Evolutionary conservation across 2,797 vertebrate genomes (phyloP).

Genomic region (Darevskia nairensis): DNA sequence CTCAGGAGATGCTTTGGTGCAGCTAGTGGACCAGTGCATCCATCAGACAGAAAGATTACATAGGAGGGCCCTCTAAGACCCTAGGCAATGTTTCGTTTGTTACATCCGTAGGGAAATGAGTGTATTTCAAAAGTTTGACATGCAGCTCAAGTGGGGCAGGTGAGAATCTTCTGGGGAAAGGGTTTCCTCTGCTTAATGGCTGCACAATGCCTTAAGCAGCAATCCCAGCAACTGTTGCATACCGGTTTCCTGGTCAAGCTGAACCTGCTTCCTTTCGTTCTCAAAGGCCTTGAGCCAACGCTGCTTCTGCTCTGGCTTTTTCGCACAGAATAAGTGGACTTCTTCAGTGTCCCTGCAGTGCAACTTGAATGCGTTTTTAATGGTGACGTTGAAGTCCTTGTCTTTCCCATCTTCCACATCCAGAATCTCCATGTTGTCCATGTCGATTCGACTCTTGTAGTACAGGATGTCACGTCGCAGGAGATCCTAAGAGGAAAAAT

Average conservation of each 20-base stretch:
- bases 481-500: conserved; percentile 84
- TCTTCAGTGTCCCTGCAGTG: conserved; percentile 81
- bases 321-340: conserved; percentile 89
- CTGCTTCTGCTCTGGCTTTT: conserved; percentile 93
- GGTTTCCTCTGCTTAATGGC: background rate
- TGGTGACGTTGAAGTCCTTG: conserved; percentile 89
- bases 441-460: conserved; percentile 93
- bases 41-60: background rate
- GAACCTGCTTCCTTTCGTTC: conserved; percentile 91
- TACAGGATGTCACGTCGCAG: conserved; percentile 93
- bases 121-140: background rate
- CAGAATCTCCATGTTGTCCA: conserved; percentile 90
- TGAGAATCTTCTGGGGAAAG: background rate
- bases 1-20: too few species aligned
- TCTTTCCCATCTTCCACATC: conserved; percentile 94
- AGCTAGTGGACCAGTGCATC: background rate
- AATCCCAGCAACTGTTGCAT: background rate
- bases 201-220: background rate
- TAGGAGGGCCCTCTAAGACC: background rate
- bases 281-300: conserved; percentile 92
- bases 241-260: conserved; percentile 93
- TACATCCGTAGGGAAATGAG: background rate
- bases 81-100: background rate
- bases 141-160: background rate
- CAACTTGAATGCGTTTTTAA: conserved; percentile 93